Percentiles rank a stretch among this genome's conserved stretches.
Conservation (phyloP, 2,113 vertebrate species). For the Caranx melampygus region DNA sequence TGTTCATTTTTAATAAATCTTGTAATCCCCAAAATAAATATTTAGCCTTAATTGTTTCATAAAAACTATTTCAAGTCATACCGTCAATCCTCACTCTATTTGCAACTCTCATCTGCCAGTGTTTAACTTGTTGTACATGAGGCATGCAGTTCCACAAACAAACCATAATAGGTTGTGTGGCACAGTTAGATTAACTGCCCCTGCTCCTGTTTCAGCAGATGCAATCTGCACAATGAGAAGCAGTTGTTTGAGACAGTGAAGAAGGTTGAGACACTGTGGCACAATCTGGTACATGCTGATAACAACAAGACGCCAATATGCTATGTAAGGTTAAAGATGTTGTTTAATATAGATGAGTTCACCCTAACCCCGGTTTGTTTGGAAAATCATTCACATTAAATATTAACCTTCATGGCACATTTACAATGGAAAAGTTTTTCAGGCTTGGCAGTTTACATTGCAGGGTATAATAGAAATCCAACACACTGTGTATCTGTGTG, state of each 20-base stretch:
- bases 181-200: not conserved
- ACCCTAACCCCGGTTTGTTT: not conserved
- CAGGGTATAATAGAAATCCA: no score
- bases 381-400: not conserved
- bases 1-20: not conserved
- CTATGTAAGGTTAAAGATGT: not conserved
- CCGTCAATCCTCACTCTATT: slow-evolving; percentile 4
- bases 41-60: not conserved
- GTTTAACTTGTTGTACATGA: slow-evolving; percentile 2
- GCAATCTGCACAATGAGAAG: not conserved
- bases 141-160: slow-evolving; percentile 1
- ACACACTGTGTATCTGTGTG: no score
- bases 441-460: no score
- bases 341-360: not conserved
- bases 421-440: no score
- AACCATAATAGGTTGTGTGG: slow-evolving; percentile 1
- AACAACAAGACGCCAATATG: not conserved
- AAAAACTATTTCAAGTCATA: not conserved
- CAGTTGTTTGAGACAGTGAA: not conserved
- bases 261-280: not conserved
- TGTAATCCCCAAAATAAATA: not conserved
- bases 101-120: slow-evolving; percentile 1
- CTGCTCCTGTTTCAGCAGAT: not conserved
- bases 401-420: not conserved
- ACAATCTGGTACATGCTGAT: not conserved